Evolutionary conservation across 1,140 invertebrate genomes (phyloP), one percentile per base, ranked within the genome.

Genomic region (Drosophila sp.): DNA sequence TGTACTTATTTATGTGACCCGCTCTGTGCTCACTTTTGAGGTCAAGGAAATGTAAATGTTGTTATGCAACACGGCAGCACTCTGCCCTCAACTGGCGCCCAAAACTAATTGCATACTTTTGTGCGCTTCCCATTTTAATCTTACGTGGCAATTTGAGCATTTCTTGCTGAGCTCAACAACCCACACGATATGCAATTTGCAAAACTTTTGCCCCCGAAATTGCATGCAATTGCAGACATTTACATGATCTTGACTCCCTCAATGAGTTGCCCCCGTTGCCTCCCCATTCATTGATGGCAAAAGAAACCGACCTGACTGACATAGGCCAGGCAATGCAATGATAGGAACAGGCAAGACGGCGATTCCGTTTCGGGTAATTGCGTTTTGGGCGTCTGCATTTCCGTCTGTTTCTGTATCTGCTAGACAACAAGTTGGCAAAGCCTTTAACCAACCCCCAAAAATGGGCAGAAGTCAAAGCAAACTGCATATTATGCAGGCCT

Each of bases 401-500:
- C 25, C n/a, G 53, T 72, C 51, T 56, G 46, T 27, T n/a, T 46
- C 9, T 46, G 45, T 14, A 4, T 50, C 27, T 14, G 46, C 27
- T 50, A 58, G 56, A 56, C 48, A 62, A 65, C 74, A 80, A 76
- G 65, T 70, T 74, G 69, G 81, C 21, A 64, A 59, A 59, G 11
- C 65, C 59, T 71, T 43, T 34, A 70, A 29, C 46, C 59, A 50
- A 71, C 62, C 73, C 74, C 71, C 51, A 46, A 34, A 34, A 36
- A 18, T 9, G 50, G 45, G 43, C 45, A 29, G 13, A 56, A 57
- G 38, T 48, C 58, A 25, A 48, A 6, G 54, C 74, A 81, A 82
- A 81, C 71, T 87, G 81, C 81, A 86, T 82, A 86, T 82, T 87
- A 86, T 87, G 82, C 78, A 81, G 75, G 50, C 75, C 75, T 64